phyloP scores from a whole-genome alignment of 2,797 vertebrate species.

The Taeniopygia guttata region DNA sequence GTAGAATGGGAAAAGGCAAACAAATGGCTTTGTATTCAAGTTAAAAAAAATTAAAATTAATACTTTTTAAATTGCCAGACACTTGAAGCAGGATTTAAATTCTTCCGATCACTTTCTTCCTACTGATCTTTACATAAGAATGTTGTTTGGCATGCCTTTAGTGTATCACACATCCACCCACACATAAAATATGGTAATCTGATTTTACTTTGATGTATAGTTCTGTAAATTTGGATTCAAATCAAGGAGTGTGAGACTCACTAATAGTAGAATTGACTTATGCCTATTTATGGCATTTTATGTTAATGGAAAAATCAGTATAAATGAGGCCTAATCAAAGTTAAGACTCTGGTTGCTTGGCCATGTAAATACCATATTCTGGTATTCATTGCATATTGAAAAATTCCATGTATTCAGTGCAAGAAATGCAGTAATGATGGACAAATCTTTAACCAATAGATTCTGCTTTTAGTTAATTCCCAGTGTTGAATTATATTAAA shows the following conservation, averaged over 20 bases:
- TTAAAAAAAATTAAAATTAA: not conserved
- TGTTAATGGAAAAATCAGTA: not conserved
- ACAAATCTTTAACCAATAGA: not conserved
- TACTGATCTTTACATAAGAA: not conserved
- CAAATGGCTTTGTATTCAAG: not conserved
- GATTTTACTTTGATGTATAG: not conserved
- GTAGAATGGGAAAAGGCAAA: not conserved
- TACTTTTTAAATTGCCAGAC: not conserved
- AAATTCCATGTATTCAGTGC: not conserved
- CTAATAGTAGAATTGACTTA: not conserved
- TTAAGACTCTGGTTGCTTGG: not conserved
- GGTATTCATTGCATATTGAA: not conserved
- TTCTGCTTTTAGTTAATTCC: not conserved
- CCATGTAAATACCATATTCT: not conserved
- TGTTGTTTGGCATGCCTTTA: not conserved
- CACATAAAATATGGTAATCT: not conserved
- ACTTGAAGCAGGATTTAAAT: not conserved
- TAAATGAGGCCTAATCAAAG: not conserved
- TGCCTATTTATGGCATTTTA: not conserved
- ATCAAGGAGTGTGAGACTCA: not conserved
- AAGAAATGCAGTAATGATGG: not conserved
- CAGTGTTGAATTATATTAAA: not conserved
- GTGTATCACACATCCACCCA: not conserved
- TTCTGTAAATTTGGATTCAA: not conserved
- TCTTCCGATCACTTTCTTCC: not conserved